Base-by-base conservation (phyloP, 1,140 invertebrate species). In the Neoseiulus cucumeris region DNA sequence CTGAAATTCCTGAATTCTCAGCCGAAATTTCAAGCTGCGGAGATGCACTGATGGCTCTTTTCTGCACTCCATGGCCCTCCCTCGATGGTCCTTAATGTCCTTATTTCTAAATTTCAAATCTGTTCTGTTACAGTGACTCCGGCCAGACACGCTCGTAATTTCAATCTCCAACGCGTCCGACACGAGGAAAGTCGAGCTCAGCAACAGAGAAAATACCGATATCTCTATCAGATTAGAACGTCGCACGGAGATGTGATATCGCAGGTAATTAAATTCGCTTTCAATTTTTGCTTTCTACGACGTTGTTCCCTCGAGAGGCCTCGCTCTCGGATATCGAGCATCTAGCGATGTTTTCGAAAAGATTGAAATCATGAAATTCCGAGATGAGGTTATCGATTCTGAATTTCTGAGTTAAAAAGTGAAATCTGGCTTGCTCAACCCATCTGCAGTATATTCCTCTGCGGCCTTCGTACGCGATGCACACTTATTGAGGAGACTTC, bases 221-320 rank as follows among this genome's bases (percentile, higher is more conserved):
- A 91, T 74, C 76, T 91, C 68, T 91, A 91, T 78, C 87, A 91
- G 78, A 85, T 89, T 66, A 80, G 88, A 68, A 87, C 87, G 14
- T 85, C 86, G 39, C 86, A 89, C 70, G 88, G 88, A 17, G 88
- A 91, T 77, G 85, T 90, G 70, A 88, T 91, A 66, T 87, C 86
- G 70, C 87, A 90, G 82, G 87, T 80, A 68, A 72, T 14, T 12
- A 20, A 25, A 20, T 17, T 20, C 4, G 4, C 28, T 14, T 14
- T 14, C 4, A 47, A 20, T 7, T 47, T 28, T 20, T 47, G 25
- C n/a, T n/a, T n/a, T 22, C 45, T 28, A 17, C 18, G 25, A 47
- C 22, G 9, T 25, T 9, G 17, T 59, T 29, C 22, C 51, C 17
- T 5, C 51, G 22, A n/a, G 14, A 59, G 2, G 17, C 51, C 22